Evolutionary conservation across 2,113 vertebrate species (phyloP).

Genomic region (Neomonachus schauinslandi): DNA sequence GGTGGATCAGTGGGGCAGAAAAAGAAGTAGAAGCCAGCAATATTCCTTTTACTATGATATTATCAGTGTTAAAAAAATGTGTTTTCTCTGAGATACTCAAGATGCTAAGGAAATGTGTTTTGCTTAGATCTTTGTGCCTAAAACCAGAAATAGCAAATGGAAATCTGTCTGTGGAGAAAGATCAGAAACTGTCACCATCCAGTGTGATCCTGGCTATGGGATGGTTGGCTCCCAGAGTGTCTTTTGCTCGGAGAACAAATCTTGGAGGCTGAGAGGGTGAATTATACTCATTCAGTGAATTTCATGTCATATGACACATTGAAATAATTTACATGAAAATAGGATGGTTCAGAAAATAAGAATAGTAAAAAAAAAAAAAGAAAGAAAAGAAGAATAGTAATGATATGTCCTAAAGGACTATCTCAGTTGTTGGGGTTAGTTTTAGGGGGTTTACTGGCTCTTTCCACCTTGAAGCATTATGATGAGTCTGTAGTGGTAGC

Average conservation of each 20-base stretch:
- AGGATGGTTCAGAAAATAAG: neutral
- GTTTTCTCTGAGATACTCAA: neutral
- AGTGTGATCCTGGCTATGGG: constrained; percentile 45
- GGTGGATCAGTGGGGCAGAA: neutral
- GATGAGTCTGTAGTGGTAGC: neutral
- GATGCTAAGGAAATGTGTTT: neutral
- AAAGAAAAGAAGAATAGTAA: neutral
- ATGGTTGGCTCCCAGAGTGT: neutral
- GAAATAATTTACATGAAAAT: neutral
- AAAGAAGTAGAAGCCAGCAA: neutral
- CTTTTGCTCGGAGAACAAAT: constrained; percentile 45
- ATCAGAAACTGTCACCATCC: neutral
- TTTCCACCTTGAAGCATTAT: neutral
- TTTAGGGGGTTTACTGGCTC: neutral
- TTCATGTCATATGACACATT: neutral
- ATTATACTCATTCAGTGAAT: neutral
- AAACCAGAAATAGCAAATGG: constrained; percentile 46
- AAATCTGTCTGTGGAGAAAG: constrained; percentile 18
- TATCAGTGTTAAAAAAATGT: neutral
- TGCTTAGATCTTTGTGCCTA: neutral
- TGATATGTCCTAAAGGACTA: neutral
- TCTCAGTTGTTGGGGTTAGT: neutral
- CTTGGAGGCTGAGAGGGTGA: constrained; percentile 65
- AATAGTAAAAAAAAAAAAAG: neutral
- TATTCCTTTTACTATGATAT: neutral